Conservation (phyloP, 2,797 vertebrate genomes). For the Eupleurogrammus muticus region DNA sequence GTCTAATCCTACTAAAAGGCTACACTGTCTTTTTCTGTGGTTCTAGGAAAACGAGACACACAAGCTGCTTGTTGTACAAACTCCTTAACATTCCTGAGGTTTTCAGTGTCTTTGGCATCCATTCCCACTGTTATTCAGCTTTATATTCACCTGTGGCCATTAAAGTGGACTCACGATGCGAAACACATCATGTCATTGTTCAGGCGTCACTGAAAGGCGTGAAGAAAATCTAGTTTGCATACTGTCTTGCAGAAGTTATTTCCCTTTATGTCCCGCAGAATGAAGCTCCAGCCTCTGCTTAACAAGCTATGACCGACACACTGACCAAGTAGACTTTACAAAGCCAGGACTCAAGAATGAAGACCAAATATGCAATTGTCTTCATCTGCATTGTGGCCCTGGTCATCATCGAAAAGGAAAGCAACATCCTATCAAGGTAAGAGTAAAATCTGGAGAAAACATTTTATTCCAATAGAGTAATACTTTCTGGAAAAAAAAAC, state of each 20-base stretch:
- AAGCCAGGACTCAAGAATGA: constrained; percentile 86
- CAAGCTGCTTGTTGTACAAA: neutral
- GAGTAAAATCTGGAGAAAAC: constrained; percentile 22
- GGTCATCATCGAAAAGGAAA: constrained; percentile 97
- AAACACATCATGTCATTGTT: neutral
- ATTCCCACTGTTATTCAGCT: neutral
- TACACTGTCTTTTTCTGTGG: neutral
- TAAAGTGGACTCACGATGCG: neutral
- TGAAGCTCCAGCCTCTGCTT: constrained; percentile 49
- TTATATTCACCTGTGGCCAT: neutral
- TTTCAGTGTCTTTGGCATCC: neutral
- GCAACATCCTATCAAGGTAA: constrained; percentile 97
- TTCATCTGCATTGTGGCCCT: constrained; percentile 90
- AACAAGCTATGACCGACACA: constrained; percentile 49
- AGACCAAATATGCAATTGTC: constrained; percentile 92
- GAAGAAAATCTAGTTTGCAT: neutral
- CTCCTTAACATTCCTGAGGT: constrained; percentile 16
- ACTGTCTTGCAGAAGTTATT: constrained; percentile 1
- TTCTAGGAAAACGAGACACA: constrained; percentile 14
- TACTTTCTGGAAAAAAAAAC: neutral
- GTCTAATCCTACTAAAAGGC: neutral
- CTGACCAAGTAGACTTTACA: constrained; percentile 41
- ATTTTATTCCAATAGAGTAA: neutral
- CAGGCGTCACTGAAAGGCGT: neutral
- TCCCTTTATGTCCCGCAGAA: constrained; percentile 55